phyloP scores from a whole-genome alignment of 1,140 invertebrate species.

The Zaprionus ornatus region DNA sequence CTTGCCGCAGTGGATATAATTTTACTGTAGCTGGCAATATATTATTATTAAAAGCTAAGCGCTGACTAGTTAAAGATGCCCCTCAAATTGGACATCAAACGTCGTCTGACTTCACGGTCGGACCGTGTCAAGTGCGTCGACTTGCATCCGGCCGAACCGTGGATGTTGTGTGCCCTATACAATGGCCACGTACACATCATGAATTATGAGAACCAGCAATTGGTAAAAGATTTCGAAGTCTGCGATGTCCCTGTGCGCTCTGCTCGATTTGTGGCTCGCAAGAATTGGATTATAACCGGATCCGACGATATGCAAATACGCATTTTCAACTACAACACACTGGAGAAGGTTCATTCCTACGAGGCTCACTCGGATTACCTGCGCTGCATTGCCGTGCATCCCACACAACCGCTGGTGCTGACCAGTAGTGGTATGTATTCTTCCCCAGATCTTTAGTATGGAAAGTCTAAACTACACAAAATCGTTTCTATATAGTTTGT shows the following conservation, averaged over 20 bases:
- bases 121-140: conserved; percentile 99
- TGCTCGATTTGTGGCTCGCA: conserved; percentile 97
- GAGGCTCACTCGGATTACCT: conserved; percentile 99
- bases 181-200: conserved; percentile 99
- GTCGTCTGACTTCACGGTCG: conserved; percentile 97
- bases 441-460: background rate
- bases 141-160: conserved; percentile 98
- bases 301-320: conserved; percentile 98
- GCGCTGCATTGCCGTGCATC: conserved; percentile 97
- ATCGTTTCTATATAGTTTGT: background rate
- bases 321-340: conserved; percentile 99
- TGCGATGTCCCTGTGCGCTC: conserved; percentile 98
- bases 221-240: conserved; percentile 87
- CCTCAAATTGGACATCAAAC: conserved; percentile 98
- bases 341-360: conserved; percentile 97
- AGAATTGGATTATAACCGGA: conserved; percentile 99
- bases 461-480: background rate
- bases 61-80: conserved; percentile 86
- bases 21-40: conserved; percentile 30
- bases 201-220: conserved; percentile 96
- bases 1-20: conserved; percentile 47
- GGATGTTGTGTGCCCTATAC: conserved; percentile 99
- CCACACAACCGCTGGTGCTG: conserved; percentile 97
- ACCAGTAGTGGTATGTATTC: conserved; percentile 94
- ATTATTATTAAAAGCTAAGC: conserved; percentile 8